Percentiles rank a stretch among this genome's conserved stretches.
Conservation (phyloP, 1,140 invertebrate species). For the Drosophila sucinea region DNA sequence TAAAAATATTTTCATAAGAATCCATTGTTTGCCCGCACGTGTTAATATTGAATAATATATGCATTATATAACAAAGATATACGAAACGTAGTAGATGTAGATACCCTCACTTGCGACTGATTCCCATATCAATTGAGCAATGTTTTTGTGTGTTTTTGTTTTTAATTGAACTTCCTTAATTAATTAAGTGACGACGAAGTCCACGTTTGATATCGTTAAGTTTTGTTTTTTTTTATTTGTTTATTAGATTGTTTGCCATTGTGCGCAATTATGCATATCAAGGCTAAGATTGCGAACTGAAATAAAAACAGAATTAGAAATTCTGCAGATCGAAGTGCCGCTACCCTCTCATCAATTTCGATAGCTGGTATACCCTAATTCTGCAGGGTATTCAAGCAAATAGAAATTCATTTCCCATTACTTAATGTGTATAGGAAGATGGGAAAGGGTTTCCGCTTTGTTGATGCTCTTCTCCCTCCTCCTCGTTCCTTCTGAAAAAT, state of each 20-base stretch:
- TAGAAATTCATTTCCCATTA: no score
- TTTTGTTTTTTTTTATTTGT: slow-evolving; percentile 38
- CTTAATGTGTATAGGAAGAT: no score
- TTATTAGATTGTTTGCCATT: slow-evolving; percentile 60
- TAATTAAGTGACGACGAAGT: background rate
- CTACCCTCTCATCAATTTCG: no score
- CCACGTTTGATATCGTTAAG: slow-evolving; percentile 12
- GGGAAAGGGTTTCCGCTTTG: background rate
- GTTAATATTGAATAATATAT: background rate
- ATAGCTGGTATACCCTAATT: no score
- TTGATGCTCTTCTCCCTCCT: no score
- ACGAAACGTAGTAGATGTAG: background rate
- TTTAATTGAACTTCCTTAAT: slow-evolving; percentile 4
- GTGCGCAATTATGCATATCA: slow-evolving; percentile 73
- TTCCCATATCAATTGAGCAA: background rate
- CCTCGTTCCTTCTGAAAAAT: no score
- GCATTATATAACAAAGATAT: background rate
- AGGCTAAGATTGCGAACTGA: slow-evolving; percentile 59
- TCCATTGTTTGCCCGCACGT: no score
- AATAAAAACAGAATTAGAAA: slow-evolving; percentile 25
- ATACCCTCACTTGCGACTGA: background rate
- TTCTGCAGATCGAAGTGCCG: no score
- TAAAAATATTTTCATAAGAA: no score
- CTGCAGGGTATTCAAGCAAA: no score
- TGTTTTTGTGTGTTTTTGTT: background rate